Evolutionary conservation across 92 coral and sea anemone genomes (phyloP).

Genomic region (Epizoanthus ramosus): DNA sequence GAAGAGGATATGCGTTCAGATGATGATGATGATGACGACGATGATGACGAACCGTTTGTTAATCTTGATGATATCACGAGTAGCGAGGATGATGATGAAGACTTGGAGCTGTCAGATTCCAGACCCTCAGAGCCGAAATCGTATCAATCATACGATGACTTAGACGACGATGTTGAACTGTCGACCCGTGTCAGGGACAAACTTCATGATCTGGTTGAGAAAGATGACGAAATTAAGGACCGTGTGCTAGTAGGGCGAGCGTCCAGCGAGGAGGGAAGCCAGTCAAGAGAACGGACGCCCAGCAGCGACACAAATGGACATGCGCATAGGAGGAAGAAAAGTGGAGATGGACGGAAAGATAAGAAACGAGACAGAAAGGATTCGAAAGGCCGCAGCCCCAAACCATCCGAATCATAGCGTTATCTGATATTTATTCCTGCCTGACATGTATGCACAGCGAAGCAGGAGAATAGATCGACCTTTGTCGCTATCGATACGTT

Average conservation of each 20-base stretch:
- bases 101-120: slow-evolving; percentile 61
- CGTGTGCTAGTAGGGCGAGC: slow-evolving; percentile 4
- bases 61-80: slow-evolving; percentile 34
- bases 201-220: slow-evolving; percentile 36
- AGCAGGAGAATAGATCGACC: neutral
- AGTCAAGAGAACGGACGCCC: neutral
- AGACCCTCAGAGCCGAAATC: slow-evolving; percentile 94
- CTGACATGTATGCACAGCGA: neutral
- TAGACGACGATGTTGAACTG: slow-evolving; percentile 75
- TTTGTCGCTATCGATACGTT: neutral
- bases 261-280: slow-evolving; percentile 25
- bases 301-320: slow-evolving; percentile 24
- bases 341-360: slow-evolving; percentile 30
- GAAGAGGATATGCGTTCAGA: slow-evolving; percentile 92
- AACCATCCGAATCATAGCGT: slow-evolving; percentile 18
- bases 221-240: slow-evolving; percentile 34
- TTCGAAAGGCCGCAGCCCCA: slow-evolving; percentile 32
- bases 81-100: slow-evolving; percentile 67
- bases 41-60: slow-evolving; percentile 59
- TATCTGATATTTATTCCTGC: no score
- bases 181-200: slow-evolving; percentile 28
- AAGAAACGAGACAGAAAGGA: slow-evolving; percentile 24
- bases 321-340: slow-evolving; percentile 31
- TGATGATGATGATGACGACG: slow-evolving; percentile 84
- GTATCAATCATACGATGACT: slow-evolving; percentile 91